A percentile compares a stretch with the other conserved stretches of the same genome.
phyloP scores from a whole-genome alignment of 2,888 invertebrate species.

The Drosophila pegasa region DNA sequence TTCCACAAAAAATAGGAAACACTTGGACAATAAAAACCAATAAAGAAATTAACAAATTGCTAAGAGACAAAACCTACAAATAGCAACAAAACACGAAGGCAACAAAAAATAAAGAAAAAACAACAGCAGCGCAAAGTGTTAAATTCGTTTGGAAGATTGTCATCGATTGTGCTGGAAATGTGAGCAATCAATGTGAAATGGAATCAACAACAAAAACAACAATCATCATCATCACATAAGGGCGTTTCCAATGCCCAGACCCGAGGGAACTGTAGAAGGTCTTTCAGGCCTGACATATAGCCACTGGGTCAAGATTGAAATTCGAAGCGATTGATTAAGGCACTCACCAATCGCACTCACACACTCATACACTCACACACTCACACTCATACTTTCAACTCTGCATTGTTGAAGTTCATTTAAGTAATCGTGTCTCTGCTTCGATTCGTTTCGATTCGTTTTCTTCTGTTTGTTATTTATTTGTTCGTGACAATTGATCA shows the following conservation, averaged over 20 bases:
- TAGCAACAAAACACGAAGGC: slow-evolving; percentile 30
- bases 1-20: slow-evolving; percentile 33
- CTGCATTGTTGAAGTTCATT: slow-evolving; percentile 50
- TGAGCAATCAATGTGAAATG: slow-evolving; percentile 54
- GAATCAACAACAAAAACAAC: slow-evolving; percentile 15
- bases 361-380: slow-evolving; percentile 20
- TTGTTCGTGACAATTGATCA: slow-evolving; percentile 60
- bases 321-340: slow-evolving; percentile 74
- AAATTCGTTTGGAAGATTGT: slow-evolving; percentile 74
- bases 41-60: slow-evolving; percentile 81
- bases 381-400: neutral
- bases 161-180: slow-evolving; percentile 52
- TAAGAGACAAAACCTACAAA: slow-evolving; percentile 43
- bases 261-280: slow-evolving; percentile 7
- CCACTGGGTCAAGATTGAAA: slow-evolving; percentile 76
- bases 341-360: slow-evolving; percentile 38
- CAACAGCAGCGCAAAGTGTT: slow-evolving; percentile 62
- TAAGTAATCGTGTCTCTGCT: slow-evolving; percentile 58
- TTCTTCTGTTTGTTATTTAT: slow-evolving; percentile 20
- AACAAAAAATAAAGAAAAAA: slow-evolving; percentile 24
- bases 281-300: slow-evolving; percentile 22
- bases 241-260: slow-evolving; percentile 48
- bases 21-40: slow-evolving; percentile 75
- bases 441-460: slow-evolving; percentile 50
- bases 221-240: slow-evolving; percentile 28